Percentiles rank a stretch among this genome's conserved stretches.
These are phyloP conservation scores for Eurystomus gularis DNA, from an alignment of 2,113 vertebrate species.

Conservation along the genomic window DNA sequence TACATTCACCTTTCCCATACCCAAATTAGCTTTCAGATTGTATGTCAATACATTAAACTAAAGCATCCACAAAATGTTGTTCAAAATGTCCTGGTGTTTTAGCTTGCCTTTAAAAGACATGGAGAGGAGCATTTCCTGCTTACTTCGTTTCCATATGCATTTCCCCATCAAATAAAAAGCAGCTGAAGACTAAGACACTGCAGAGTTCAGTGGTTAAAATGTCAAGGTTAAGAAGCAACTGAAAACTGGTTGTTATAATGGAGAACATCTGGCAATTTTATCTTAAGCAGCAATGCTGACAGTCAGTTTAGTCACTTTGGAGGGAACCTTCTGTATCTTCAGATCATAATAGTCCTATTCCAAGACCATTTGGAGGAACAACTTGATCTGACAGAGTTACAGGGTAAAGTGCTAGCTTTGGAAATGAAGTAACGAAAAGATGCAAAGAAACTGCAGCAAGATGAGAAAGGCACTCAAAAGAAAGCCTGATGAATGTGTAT, in stretches of 20 bases:
- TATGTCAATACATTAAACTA: neutral
- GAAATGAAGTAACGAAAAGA: neutral
- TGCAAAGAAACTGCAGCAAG: neutral
- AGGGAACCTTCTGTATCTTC: neutral
- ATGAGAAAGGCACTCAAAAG: neutral
- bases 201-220: neutral
- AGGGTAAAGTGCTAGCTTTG: neutral
- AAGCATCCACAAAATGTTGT: neutral
- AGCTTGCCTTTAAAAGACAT: neutral
- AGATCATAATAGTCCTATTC: neutral
- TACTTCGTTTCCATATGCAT: neutral
- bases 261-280: neutral
- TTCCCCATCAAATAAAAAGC: neutral
- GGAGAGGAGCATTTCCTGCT: neutral
- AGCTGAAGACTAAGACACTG: neutral
- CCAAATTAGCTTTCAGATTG: neutral
- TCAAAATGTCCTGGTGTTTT: neutral
- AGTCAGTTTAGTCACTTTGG: neutral
- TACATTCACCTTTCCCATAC: neutral
- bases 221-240: neutral
- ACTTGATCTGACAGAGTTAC: neutral
- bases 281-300: neutral
- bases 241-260: neutral
- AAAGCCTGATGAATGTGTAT: neutral
- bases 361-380: neutral